Conservation (phyloP, 2,888 invertebrate genomes). For the Biston stratarius region DNA sequence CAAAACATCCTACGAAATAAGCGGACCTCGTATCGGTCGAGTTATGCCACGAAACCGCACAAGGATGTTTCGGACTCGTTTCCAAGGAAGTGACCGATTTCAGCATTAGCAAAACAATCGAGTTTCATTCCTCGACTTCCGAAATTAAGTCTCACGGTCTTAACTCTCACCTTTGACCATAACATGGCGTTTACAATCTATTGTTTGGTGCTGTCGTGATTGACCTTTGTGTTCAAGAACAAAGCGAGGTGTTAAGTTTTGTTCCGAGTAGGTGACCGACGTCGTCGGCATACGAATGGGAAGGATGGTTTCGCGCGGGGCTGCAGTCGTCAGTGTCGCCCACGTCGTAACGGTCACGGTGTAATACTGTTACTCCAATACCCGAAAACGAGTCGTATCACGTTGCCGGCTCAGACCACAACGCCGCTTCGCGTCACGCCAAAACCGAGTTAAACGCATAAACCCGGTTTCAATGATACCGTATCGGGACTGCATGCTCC, state of each 20-base stretch:
- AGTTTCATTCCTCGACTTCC: slow-evolving; percentile 29
- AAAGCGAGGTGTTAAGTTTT: slow-evolving; percentile 46
- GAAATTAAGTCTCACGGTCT: slow-evolving; percentile 53
- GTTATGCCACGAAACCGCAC: slow-evolving; percentile 21
- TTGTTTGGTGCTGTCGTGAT: slow-evolving; percentile 55
- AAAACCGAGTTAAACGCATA: slow-evolving; percentile 44
- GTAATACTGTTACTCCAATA: slow-evolving; percentile 74
- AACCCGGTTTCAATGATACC: slow-evolving; percentile 50
- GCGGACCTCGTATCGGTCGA: slow-evolving; percentile 28
- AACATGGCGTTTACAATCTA: slow-evolving; percentile 41
- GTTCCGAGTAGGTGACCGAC: slow-evolving; percentile 37
- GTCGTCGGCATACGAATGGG: slow-evolving; percentile 54
- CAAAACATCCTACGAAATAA: slow-evolving; percentile 22
- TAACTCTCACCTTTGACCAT: slow-evolving; percentile 46
- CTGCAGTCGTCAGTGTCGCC: slow-evolving; percentile 64
- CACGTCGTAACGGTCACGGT: slow-evolving; percentile 75
- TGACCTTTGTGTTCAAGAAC: slow-evolving; percentile 63
- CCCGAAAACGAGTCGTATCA: slow-evolving; percentile 75
- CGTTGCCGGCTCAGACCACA: slow-evolving; percentile 65
- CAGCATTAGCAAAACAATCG: slow-evolving; percentile 30
- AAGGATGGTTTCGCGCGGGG: slow-evolving; percentile 53
- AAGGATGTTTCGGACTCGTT: too few relatives aligned
- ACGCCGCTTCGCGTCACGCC: slow-evolving; percentile 48
- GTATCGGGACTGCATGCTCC: slow-evolving; percentile 31
- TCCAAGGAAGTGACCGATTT: slow-evolving; percentile 24